These are phyloP conservation scores for Argyresthia goedartella DNA, from an alignment of 2,888 invertebrate genomes.

Conservation along the genomic window DNA sequence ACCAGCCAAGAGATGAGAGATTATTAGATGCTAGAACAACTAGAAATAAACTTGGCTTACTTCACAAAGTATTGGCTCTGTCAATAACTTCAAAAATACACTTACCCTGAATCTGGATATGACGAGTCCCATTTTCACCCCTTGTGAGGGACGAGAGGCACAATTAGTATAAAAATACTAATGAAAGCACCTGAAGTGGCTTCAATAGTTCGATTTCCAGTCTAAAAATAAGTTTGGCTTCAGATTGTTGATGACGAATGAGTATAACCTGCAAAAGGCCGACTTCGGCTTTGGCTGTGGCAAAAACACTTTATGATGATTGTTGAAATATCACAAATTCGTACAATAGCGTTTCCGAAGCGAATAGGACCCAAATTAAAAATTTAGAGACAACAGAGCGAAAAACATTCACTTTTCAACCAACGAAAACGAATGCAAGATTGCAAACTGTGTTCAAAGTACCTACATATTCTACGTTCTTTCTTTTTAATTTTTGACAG, in stretches of 20 bases:
- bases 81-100: constrained; percentile 25
- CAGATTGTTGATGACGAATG: constrained; percentile 39
- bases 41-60: constrained; percentile 54
- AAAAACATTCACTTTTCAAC: too few species aligned
- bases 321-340: too few species aligned
- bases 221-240: constrained; percentile 59
- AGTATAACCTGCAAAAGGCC: not conserved
- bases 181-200: constrained; percentile 26
- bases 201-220: constrained; percentile 30
- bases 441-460: too few species aligned
- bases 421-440: too few species aligned
- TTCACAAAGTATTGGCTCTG: constrained; percentile 27
- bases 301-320: too few species aligned
- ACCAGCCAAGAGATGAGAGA: constrained; percentile 49
- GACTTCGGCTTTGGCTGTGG: not conserved
- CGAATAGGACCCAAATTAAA: too few species aligned
- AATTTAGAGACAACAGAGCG: too few species aligned
- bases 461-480: too few species aligned
- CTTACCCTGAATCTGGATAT: constrained; percentile 79
- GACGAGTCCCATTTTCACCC: constrained; percentile 72
- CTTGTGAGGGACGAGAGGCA: constrained; percentile 17
- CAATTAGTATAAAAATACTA: constrained; percentile 18
- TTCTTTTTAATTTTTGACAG: too few species aligned
- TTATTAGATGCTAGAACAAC: constrained; percentile 24
- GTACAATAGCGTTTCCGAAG: too few species aligned